Evolutionary conservation across 1,140 invertebrate genomes (phyloP), one percentile per base, ranked within the genome.

Genomic region (Planococcus citri): DNA sequence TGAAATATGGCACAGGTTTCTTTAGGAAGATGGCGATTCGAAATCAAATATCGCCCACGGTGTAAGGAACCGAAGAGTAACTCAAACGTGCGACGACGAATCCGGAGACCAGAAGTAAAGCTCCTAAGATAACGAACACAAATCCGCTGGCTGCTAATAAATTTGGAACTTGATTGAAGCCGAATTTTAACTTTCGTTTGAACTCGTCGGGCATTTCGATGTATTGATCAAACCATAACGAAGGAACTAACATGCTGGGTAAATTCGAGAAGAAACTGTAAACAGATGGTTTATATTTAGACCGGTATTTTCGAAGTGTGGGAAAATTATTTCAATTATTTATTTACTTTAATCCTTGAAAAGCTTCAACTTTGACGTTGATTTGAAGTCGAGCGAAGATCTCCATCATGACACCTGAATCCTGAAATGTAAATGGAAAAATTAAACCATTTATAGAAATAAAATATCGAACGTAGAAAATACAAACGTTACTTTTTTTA

Each of bases 401-500:
- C 3, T 64, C 60, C 21, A 64, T 64, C 9, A 64, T 14, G 4
- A 64, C 20, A 4, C 60, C 60, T 1, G 60, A 64, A 64, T 64
- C 60, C 60, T 64, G 60, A n/a, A n/a, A n/a, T n/a, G n/a, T n/a
- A n/a, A n/a, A n/a, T n/a, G n/a, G 4, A 58, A 58, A 58, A 58
- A 22, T 3, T 6, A 58, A 58, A 58, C 17, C 3, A n/a, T 22
- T 22, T 8, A 17, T 58, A 20, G 17, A 22, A 58, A 20, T 6
- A 41, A n/a, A n/a, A n/a, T n/a, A n/a, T n/a, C 4, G 29, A 33
- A 12, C 29, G 29, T 33, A 12, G 29, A 33, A 33, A 33, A 33
- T 33, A 33, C 3, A 12, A 33, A 33, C 29, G 29, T 33, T 33
- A 64, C 10, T 64, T 17, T 64, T 27, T 17, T 64, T 79, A 87